These are phyloP conservation scores for Asobara japonica DNA, from an alignment of 1,140 invertebrate genomes.

Conservation along the genomic window DNA sequence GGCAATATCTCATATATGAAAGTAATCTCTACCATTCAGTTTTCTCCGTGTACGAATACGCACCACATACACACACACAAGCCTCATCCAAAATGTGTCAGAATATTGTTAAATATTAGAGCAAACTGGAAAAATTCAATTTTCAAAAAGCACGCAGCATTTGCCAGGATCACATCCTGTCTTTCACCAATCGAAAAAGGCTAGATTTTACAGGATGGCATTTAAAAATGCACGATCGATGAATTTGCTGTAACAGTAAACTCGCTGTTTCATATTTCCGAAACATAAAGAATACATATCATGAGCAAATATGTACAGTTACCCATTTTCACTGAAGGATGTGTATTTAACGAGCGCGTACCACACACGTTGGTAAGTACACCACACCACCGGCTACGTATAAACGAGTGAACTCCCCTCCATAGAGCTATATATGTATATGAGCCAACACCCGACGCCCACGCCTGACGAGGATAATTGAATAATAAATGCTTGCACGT, in stretches of 20 bases:
- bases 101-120: no score
- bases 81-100: no score
- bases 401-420: slow-evolving; percentile 8
- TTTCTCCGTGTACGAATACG: no score
- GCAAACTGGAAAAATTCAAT: no score
- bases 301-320: not conserved
- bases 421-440: slow-evolving; percentile 4
- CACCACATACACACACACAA: no score
- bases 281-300: slow-evolving; percentile 4
- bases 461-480: slow-evolving; percentile 34
- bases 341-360: slow-evolving; percentile 24
- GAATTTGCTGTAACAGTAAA: not conserved
- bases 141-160: no score
- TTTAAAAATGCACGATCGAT: not conserved
- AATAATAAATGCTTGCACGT: slow-evolving; percentile 36
- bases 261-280: not conserved
- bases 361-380: not conserved
- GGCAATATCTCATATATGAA: no score
- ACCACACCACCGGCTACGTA: not conserved
- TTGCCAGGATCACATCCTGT: no score
- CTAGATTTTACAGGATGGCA: no score
- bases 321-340: slow-evolving; percentile 18
- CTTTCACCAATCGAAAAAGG: no score
- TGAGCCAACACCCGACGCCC: slow-evolving; percentile 26
- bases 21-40: no score